Percentiles rank a stretch among this genome's conserved stretches.
Evolutionary conservation across 2,797 vertebrate species (phyloP).

Genomic region (Semotilus atromaculatus): DNA sequence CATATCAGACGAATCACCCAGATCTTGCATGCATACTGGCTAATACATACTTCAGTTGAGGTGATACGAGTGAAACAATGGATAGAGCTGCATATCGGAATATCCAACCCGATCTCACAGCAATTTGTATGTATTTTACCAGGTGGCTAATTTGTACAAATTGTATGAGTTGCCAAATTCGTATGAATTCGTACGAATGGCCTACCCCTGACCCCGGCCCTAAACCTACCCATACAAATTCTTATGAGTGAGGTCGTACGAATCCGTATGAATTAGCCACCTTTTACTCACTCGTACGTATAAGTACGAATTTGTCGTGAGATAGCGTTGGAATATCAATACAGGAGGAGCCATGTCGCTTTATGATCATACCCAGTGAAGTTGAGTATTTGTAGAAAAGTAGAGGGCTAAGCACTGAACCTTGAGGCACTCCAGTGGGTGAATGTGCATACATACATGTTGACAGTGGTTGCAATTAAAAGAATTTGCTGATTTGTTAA

Average conservation of each 20-base stretch:
- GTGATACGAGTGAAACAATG: background rate
- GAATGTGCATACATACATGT: conserved; percentile 53
- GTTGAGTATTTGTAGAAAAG: background rate
- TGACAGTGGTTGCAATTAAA: conserved; percentile 61
- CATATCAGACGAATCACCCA: background rate
- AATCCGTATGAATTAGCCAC: too few relatives aligned
- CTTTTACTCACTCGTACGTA: too few relatives aligned
- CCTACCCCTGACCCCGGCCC: too few relatives aligned
- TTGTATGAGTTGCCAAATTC: too few relatives aligned
- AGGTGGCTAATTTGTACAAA: too few relatives aligned
- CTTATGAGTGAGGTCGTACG: too few relatives aligned
- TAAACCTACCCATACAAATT: too few relatives aligned
- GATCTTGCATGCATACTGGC: background rate
- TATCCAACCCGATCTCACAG: too few relatives aligned
- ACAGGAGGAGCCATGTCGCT: background rate
- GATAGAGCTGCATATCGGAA: too few relatives aligned
- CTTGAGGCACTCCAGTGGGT: background rate
- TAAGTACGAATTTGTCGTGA: too few relatives aligned
- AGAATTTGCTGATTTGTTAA: conserved; percentile 52
- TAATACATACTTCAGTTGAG: background rate
- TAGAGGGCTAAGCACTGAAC: background rate
- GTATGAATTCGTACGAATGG: too few relatives aligned
- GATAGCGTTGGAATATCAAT: background rate
- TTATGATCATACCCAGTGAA: background rate
- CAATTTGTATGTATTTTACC: too few relatives aligned